phyloP scores from a whole-genome alignment of 2,113 vertebrate species.

The Varanus komodoensis region DNA sequence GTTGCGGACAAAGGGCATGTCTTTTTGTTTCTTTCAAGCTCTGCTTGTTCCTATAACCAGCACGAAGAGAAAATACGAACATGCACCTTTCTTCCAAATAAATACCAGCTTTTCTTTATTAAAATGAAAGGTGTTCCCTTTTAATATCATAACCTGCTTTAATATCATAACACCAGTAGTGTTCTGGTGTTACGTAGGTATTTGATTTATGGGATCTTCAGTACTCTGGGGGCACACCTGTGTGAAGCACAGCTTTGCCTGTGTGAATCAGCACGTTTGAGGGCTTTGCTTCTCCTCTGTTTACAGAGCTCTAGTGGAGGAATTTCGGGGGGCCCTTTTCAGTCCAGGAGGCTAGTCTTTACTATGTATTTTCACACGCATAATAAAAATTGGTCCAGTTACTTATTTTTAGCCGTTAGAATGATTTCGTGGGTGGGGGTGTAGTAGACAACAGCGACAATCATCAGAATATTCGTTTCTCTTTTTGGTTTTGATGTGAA shows the following conservation, averaged over 20 bases:
- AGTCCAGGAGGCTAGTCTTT: background rate
- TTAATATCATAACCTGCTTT: background rate
- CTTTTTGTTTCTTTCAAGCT: background rate
- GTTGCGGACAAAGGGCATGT: background rate
- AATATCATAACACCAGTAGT: no score
- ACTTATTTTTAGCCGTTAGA: background rate
- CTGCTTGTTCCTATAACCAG: background rate
- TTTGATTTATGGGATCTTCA: background rate
- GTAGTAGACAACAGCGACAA: background rate
- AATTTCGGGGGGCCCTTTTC: background rate
- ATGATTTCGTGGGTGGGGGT: background rate
- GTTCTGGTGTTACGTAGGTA: background rate
- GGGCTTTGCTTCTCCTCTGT: background rate
- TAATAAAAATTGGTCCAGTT: background rate
- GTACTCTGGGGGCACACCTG: background rate
- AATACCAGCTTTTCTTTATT: background rate
- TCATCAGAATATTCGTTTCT: background rate
- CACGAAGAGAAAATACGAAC: background rate
- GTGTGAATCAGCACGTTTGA: background rate
- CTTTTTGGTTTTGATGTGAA: background rate
- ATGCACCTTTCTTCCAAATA: background rate
- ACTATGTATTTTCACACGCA: no score
- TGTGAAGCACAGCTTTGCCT: background rate
- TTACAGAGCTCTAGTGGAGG: background rate
- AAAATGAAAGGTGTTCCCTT: background rate